phyloP scores from a whole-genome alignment of 1,140 invertebrate genomes.

The Megalonaias nervosa region DNA sequence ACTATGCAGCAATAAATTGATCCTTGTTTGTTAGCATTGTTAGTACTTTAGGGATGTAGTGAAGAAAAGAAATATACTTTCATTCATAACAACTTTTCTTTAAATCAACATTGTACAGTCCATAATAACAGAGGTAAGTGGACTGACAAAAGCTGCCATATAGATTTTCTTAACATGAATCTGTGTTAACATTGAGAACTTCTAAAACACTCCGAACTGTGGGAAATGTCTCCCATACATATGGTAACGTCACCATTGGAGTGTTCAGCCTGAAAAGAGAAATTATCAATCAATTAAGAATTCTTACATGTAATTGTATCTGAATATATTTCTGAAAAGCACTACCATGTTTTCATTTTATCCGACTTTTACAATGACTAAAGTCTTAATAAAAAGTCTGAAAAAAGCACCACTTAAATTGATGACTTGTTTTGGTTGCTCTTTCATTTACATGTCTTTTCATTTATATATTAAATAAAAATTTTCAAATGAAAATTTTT shows the following conservation, averaged over 20 bases:
- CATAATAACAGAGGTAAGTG: no score
- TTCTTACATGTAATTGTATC: neutral
- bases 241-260: conserved; percentile 50
- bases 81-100: no score
- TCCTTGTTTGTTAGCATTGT: no score
- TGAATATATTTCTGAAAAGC: neutral
- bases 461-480: no score
- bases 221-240: conserved; percentile 59
- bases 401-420: neutral
- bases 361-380: neutral
- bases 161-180: conserved; percentile 33
- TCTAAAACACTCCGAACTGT: conserved; percentile 61
- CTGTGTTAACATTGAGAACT: conserved; percentile 56
- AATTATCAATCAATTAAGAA: neutral
- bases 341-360: neutral
- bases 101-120: no score
- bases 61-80: no score
- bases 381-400: neutral
- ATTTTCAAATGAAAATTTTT: no score
- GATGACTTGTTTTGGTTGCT: neutral
- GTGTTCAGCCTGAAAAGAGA: conserved; percentile 44
- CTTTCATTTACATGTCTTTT: neutral
- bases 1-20: no score
- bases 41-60: no score
- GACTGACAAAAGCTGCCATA: no score